A percentile compares a stretch with the other conserved stretches of the same genome.
Conservation (phyloP, 2,797 vertebrate genomes). For the Microchirus variegatus region DNA sequence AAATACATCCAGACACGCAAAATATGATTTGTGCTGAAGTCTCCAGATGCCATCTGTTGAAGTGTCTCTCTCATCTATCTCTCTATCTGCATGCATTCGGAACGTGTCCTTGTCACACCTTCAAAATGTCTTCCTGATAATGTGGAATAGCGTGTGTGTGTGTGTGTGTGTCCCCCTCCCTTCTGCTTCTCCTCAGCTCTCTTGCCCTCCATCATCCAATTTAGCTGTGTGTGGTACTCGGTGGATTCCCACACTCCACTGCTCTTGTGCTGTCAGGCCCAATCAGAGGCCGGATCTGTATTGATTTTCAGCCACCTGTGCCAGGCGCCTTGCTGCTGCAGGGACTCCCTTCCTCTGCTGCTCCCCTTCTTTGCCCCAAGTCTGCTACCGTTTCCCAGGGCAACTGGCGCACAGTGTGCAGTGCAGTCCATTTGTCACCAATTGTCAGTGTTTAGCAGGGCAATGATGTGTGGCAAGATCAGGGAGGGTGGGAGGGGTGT, state of each 20-base stretch:
- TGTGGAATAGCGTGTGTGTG: constrained; percentile 41
- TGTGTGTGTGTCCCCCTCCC: constrained; percentile 23
- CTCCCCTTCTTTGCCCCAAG: constrained; percentile 59
- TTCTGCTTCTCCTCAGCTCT: constrained; percentile 24
- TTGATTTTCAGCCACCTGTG: constrained; percentile 82
- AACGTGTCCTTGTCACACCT: constrained; percentile 43
- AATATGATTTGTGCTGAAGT: constrained; percentile 27
- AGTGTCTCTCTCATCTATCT: constrained; percentile 29
- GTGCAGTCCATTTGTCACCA: constrained; percentile 93
- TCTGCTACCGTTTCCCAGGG: constrained; percentile 83
- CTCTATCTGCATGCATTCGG: constrained; percentile 30
- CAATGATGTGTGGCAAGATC: constrained; percentile 83
- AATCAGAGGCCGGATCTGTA: constrained; percentile 66
- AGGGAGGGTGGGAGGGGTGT: constrained; percentile 59
- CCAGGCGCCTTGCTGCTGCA: constrained; percentile 70
- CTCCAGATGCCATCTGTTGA: constrained; percentile 41
- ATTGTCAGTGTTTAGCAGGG: constrained; percentile 90
- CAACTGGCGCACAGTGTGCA: constrained; percentile 83
- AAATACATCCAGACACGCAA: constrained; percentile 38
- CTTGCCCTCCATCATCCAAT: constrained; percentile 63
- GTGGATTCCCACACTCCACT: constrained; percentile 76
- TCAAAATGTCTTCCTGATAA: constrained; percentile 44
- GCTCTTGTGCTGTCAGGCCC: constrained; percentile 61
- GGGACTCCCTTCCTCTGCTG: constrained; percentile 47
- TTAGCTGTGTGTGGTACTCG: constrained; percentile 70